Evolutionary conservation across 1,140 invertebrate genomes (phyloP).

Genomic region (Camponotus pennsylvanicus): DNA sequence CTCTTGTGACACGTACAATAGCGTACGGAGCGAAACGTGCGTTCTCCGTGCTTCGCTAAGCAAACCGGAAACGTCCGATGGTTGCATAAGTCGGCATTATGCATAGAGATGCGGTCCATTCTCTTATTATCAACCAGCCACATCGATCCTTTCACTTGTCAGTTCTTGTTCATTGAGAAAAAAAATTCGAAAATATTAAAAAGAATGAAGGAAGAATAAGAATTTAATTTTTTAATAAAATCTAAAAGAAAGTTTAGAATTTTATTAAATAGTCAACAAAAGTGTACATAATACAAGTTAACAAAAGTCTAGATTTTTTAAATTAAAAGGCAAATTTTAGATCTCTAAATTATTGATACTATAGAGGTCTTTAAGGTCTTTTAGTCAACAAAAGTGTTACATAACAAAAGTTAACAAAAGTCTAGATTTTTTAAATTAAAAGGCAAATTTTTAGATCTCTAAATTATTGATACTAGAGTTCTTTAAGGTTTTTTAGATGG

Average conservation of each 20-base stretch:
- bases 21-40: constrained; percentile 47
- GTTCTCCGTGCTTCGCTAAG: constrained; percentile 21
- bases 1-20: constrained; percentile 53
- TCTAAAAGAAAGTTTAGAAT: not conserved
- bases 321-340: not conserved
- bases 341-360: not conserved
- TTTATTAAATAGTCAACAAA: not conserved
- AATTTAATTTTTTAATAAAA: not conserved
- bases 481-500: no score
- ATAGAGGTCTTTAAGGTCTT: not conserved
- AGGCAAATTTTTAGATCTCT: not conserved
- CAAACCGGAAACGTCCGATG: constrained; percentile 59
- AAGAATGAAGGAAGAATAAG: not conserved
- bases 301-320: not conserved
- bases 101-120: constrained; percentile 19
- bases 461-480: not conserved
- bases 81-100: constrained; percentile 26
- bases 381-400: no score
- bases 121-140: not conserved
- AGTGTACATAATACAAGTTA: not conserved
- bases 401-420: no score
- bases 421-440: not conserved
- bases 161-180: not conserved
- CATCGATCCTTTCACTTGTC: not conserved
- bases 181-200: not conserved